phyloP scores from a whole-genome alignment of 1,140 invertebrate species.

The Andrena cerasifolii region DNA sequence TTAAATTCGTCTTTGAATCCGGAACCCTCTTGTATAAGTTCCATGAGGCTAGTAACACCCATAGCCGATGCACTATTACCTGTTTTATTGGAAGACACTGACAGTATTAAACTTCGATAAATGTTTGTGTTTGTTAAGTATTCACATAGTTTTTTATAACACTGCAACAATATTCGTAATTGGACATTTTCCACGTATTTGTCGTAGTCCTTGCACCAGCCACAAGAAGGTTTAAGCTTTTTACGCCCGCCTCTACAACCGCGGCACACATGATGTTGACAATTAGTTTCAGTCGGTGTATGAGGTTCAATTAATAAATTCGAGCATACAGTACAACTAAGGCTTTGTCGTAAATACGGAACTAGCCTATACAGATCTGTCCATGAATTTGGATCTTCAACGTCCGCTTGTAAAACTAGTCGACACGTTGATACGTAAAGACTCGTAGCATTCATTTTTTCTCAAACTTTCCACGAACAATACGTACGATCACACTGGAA shows the following conservation, averaged over 20 bases:
- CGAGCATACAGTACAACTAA: constrained; percentile 94
- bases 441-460: constrained; percentile 91
- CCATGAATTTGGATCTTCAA: constrained; percentile 88
- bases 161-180: constrained; percentile 90
- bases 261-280: constrained; percentile 94
- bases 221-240: constrained; percentile 91
- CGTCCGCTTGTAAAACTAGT: constrained; percentile 88
- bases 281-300: constrained; percentile 90
- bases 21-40: constrained; percentile 90
- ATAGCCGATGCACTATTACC: constrained; percentile 75
- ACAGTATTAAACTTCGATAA: constrained; percentile 84
- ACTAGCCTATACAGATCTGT: constrained; percentile 91
- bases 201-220: constrained; percentile 92
- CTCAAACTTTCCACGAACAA: constrained; percentile 6
- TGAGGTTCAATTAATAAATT: constrained; percentile 92
- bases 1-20: constrained; percentile 90
- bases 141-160: constrained; percentile 94
- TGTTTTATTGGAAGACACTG: constrained; percentile 81
- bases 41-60: constrained; percentile 85
- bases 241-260: constrained; percentile 92
- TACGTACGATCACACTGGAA: constrained; percentile 1
- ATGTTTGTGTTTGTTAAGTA: constrained; percentile 89
- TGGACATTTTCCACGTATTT: constrained; percentile 93
- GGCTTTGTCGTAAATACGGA: constrained; percentile 91
- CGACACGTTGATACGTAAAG: constrained; percentile 93